Evolutionary conservation across 1,140 invertebrate genomes (phyloP).

Genomic region (Heliconius eleuchia): DNA sequence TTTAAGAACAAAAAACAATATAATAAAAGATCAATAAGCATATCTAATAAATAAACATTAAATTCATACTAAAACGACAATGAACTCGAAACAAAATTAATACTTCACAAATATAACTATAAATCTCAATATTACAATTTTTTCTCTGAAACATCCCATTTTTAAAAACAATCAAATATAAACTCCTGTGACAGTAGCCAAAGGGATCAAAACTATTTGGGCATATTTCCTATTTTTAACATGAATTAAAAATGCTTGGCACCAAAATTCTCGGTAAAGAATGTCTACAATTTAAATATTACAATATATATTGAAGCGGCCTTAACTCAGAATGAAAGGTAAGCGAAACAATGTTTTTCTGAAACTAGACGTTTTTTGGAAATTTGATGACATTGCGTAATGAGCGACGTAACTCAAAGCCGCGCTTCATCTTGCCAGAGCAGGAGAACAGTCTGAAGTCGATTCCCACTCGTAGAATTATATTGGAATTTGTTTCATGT

Average conservation of each 20-base stretch:
- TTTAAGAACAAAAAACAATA: too few relatives aligned
- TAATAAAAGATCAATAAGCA: too few relatives aligned
- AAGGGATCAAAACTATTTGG: background rate
- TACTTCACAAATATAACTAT: background rate
- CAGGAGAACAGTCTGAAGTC: too few relatives aligned
- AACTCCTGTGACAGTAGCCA: background rate
- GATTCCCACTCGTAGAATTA: too few relatives aligned
- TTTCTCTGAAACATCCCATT: background rate
- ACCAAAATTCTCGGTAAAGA: constrained; percentile 18
- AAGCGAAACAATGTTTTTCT: background rate
- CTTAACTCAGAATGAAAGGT: background rate
- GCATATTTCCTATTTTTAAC: background rate
- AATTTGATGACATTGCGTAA: too few relatives aligned
- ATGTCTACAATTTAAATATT: constrained; percentile 15
- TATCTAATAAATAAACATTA: too few relatives aligned
- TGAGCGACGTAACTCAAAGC: too few relatives aligned
- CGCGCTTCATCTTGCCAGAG: too few relatives aligned
- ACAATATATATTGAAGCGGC: background rate
- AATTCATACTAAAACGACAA: background rate
- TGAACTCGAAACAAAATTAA: background rate
- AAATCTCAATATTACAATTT: constrained; percentile 16
- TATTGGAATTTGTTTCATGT: too few relatives aligned
- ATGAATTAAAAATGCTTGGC: constrained; percentile 14
- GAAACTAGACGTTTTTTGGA: too few relatives aligned
- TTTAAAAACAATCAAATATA: background rate